These are phyloP conservation scores for Nematostella vectensis DNA, from an alignment of 92 coral and sea anemone species.

Conservation along the genomic window DNA sequence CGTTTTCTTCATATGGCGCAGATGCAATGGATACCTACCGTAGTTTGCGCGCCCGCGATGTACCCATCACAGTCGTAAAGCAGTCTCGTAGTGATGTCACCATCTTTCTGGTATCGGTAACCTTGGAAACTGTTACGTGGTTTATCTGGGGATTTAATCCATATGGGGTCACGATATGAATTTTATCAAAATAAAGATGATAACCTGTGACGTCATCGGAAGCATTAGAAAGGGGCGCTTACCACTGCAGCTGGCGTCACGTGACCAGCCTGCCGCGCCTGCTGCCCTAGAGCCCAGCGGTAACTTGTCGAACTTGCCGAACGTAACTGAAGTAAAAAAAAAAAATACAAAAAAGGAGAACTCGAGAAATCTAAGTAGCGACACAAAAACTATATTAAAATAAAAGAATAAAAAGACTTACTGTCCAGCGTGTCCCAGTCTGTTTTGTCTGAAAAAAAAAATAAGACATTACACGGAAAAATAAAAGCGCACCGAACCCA, in stretches of 20 bases:
- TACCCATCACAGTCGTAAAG: conserved; percentile 65
- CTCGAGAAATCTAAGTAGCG: background rate
- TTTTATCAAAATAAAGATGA: background rate
- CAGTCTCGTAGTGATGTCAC: conserved; percentile 62
- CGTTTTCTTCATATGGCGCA: no score
- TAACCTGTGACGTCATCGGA: no score
- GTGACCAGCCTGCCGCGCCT: conserved; percentile 43
- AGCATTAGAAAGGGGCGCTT: no score
- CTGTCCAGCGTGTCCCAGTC: no score
- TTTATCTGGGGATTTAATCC: no score
- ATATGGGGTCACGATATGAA: no score
- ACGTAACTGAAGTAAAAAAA: conserved; percentile 49
- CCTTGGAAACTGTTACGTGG: conserved; percentile 45
- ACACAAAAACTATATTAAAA: no score
- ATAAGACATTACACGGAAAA: no score
- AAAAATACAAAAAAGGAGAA: conserved; percentile 1
- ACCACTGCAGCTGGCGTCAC: conserved; percentile 58
- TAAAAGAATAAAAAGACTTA: conserved; percentile 1
- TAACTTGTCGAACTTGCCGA: conserved; percentile 25
- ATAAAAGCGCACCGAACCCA: no score
- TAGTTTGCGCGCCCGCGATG: conserved; percentile 75
- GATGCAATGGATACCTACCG: no score
- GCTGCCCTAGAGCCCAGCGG: conserved; percentile 45
- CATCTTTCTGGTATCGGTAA: conserved; percentile 38
- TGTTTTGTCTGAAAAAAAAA: no score